A percentile compares a stretch with the other conserved stretches of the same genome.
Conservation (phyloP, 2,888 invertebrate genomes). For the Drosophila vallismaia region DNA sequence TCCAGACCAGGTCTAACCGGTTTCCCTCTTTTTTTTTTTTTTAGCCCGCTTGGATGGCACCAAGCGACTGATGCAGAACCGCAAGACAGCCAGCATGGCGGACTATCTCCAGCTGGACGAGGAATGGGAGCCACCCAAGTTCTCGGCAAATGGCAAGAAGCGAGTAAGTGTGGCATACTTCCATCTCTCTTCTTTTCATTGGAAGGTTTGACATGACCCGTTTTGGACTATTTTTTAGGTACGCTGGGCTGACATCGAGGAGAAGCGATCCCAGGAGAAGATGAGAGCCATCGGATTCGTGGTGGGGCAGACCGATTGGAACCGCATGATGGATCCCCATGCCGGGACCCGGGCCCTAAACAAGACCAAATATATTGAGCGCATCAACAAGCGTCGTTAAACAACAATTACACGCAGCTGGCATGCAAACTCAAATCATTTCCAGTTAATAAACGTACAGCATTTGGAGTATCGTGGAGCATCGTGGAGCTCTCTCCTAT, state of each 20-base stretch:
- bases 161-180: conserved; percentile 87
- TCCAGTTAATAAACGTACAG: conserved; percentile 2
- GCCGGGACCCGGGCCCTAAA: conserved; percentile 95
- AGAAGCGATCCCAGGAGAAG: conserved; percentile 94
- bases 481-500: neutral
- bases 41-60: conserved; percentile 97
- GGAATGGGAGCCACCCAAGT: conserved; percentile 88
- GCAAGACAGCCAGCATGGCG: conserved; percentile 89
- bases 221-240: conserved; percentile 88
- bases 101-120: conserved; percentile 93
- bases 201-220: neutral
- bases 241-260: conserved; percentile 99
- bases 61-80: conserved; percentile 86
- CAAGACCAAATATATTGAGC: conserved; percentile 95
- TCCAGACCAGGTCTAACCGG: neutral
- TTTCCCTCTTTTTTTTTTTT: conserved; percentile 83
- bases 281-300: conserved; percentile 98
- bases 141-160: conserved; percentile 91
- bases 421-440: conserved; percentile 26
- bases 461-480: neutral
- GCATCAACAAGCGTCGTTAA: conserved; percentile 83
- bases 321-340: conserved; percentile 96
- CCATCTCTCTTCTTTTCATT: neutral
- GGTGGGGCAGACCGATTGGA: conserved; percentile 98
- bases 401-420: conserved; percentile 2